Conservation (phyloP, 2,797 vertebrate species). For the Acanthis flammea region DNA sequence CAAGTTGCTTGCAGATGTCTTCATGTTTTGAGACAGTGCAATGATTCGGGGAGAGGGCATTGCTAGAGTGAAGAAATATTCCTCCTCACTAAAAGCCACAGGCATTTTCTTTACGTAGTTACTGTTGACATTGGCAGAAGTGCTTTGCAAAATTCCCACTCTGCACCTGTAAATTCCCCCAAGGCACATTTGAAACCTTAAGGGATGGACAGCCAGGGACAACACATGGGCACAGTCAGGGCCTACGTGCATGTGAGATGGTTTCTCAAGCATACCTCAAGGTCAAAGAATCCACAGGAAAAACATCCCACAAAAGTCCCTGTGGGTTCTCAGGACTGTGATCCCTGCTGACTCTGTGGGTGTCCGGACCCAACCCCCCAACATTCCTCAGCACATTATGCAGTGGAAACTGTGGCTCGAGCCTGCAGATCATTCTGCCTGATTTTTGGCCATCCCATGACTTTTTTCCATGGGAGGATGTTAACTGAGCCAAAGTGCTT, state of each 20-base stretch:
- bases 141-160: not conserved
- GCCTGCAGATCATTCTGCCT: slow-evolving; percentile 45
- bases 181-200: not conserved
- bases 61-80: not conserved
- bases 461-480: slow-evolving; percentile 67
- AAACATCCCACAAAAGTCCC: slow-evolving; percentile 5
- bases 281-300: not conserved
- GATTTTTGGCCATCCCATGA: slow-evolving; percentile 44
- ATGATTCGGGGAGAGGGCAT: not conserved
- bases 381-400: slow-evolving; percentile 58
- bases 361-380: not conserved
- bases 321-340: rapidly evolving
- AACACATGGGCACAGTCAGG: not conserved
- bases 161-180: slow-evolving; percentile 31
- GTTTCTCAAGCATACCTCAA: not conserved
- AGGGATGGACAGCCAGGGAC: not conserved
- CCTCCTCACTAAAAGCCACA: slow-evolving; percentile 19
- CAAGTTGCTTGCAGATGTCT: not conserved
- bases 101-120: slow-evolving; percentile 20
- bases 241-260: rapidly evolving
- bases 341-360: slow-evolving; percentile 42
- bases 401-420: slow-evolving; percentile 57
- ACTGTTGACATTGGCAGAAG: slow-evolving; percentile 7
- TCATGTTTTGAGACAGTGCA: not conserved
- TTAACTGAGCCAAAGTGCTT: slow-evolving; percentile 47